Evolutionary conservation across 2,888 invertebrate genomes (phyloP), one percentile per base, ranked within the genome.

Genomic region (Hydroisotoma schaefferi): DNA sequence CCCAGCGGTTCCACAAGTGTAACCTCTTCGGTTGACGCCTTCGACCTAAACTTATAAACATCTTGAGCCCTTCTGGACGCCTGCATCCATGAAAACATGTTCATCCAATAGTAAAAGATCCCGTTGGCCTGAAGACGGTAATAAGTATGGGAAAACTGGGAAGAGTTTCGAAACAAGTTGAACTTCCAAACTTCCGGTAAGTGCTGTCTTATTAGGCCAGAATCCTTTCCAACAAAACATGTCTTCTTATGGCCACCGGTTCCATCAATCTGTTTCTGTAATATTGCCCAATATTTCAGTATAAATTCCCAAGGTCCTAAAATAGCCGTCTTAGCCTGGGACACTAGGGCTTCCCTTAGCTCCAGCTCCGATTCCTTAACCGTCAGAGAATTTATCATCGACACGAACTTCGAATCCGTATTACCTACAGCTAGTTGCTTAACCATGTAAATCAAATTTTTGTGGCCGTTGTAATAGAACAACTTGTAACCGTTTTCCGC

Each of bases 61-160:
- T n/a, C n/a, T n/a, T n/a, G n/a, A n/a, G n/a, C n/a, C n/a, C n/a
- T n/a, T n/a, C n/a, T n/a, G n/a, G n/a, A n/a, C n/a, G n/a, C n/a
- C n/a, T n/a, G n/a, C n/a, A n/a, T n/a, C n/a, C n/a, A n/a, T n/a
- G n/a, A n/a, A 51, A 61, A 61, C 43, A 61, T 43, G n/a, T 49
- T 5, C 57, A 55, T 61, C 55, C 57, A 61, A 22, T 54, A 57
- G 8, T 46, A 29, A 44, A 57, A 57, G 25, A 57, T 43, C n/a
- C 61, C 61, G 28, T 43, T 61, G n/a, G 54, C 54, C 10, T 54
- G 40, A 20, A 61, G 43, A 15, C 53, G 40, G 8, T 22, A 23
- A 8, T 57, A 44, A 25, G 55, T 43, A 38, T 54, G 57, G 33
- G 46, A 27, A 20, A 57, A 15, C 12, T 33, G 28, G 18, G 48